Evolutionary conservation across 2,113 vertebrate genomes (phyloP), one percentile per base, ranked within the genome.

Genomic region (Pao palembangensis): DNA sequence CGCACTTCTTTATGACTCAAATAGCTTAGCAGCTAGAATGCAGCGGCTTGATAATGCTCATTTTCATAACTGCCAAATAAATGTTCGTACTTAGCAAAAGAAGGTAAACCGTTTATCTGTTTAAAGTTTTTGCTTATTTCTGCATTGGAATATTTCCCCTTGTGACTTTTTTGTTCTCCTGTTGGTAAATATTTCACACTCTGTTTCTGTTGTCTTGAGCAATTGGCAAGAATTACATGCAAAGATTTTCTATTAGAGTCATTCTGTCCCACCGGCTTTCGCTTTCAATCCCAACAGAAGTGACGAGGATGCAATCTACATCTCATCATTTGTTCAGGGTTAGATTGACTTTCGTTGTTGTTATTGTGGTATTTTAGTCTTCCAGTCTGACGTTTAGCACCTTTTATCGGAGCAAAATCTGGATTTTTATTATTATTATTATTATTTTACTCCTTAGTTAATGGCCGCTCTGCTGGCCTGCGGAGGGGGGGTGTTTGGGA

Each of bases 391-490:
- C 2, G 34, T 38, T 38, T 38, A 38, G 34, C 34, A 38, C 6
- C 8, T 8, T 38, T 38, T 3, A 38, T 8, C 11, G 10, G 10
- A 38, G 34, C 8, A 38, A 11, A 38, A 38, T 1, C 34, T 38
- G 34, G 1, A 38, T 38, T 38, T 38, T 38, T 38, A 38, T 10
- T 28, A 6, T 3, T n/a, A n/a, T n/a, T n/a, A n/a, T n/a, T n/a
- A n/a, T n/a, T n/a, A n/a, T n/a, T n/a, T n/a, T n/a, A n/a, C 48
- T 75, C 46, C 55, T 59, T 48, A 21, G 51, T 63, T 82, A 80
- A 76, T 79, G 60, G 70, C 55, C 64, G 55, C 64, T 69, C 56
- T 68, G 76, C 77, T 71, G 72, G 64, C 44, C 65, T 75, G 53
- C 55, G 50, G 64, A 51, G 51, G 49, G 48, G 54, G 44, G 16